Evolutionary conservation across 2,888 invertebrate species (phyloP), one percentile per base, ranked within the genome.

Genomic region (Brachypterus glaber): DNA sequence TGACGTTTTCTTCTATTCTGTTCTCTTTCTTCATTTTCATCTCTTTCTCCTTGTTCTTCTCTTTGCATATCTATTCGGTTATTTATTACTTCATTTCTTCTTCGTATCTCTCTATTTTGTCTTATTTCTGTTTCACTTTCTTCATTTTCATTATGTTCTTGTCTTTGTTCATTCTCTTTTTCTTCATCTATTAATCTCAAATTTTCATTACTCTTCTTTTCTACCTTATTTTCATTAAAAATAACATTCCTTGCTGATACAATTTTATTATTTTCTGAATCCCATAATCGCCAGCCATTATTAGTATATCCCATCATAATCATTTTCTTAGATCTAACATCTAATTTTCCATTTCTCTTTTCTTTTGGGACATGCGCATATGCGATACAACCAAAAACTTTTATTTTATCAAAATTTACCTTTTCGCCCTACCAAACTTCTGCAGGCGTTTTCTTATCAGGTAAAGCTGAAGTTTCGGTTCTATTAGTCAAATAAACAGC

Each of bases 281-380:
- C 17, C 42, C 46, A 46, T 11, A 45, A 32, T 12, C 44, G 30
- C 18, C 44, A 47, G 18, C 45, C 45, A 39, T 47, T 47, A 4
- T 35, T 17, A 14, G 33, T 17, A 36, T 47, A 45, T 7, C 45
- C 47, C 15, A 43, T 17, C 38, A 47, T 34, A n/a, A 37, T 38
- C 11, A 39, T 13, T 34, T 43, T 44, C 33, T 37, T 17, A 39
- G 37, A 39, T 3, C 36, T 16, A 7, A 33, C 2, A 17, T 45
- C 40, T 2, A 47, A 25, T 37, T 47, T 41, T 9, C 25, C 17
- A 17, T 18, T 24, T 31, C 17, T 4, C 25, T 30, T 5, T 21
- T 21, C 21, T 21, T 21, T 21, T 5, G 21, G 21, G 5, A 21
- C 9, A 7, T 7, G 9, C 5, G 5, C 9, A 21, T 7, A 21